Percentiles rank a stretch among this genome's conserved stretches.
phyloP scores from a whole-genome alignment of 2,797 vertebrate species.

The Cossypha polioptera region DNA sequence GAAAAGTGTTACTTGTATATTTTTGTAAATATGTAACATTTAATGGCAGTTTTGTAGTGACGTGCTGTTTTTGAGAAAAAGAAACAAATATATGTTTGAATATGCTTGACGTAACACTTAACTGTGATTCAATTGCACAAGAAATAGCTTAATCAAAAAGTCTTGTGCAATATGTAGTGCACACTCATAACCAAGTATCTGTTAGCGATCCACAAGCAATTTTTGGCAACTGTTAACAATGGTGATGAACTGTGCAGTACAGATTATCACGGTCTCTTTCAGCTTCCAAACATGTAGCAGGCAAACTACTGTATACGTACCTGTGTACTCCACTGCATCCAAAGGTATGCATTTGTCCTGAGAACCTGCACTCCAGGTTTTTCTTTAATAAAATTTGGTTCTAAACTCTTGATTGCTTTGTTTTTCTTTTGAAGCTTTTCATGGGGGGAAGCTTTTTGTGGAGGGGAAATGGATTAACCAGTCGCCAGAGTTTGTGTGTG shows the following conservation, averaged over 20 bases:
- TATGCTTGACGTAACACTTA: constrained; percentile 76
- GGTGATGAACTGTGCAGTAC: constrained; percentile 70
- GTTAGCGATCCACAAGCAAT: constrained; percentile 57
- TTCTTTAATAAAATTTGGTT: constrained; percentile 73
- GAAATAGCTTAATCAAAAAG: constrained; percentile 67
- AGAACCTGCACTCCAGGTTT: constrained; percentile 68
- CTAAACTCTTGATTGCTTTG: constrained; percentile 1
- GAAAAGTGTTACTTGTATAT: constrained; percentile 69
- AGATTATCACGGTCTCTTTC: constrained; percentile 66
- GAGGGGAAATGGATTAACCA: background rate
- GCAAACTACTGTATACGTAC: constrained; percentile 70
- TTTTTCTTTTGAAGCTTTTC: background rate
- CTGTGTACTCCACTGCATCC: constrained; percentile 72
- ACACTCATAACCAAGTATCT: constrained; percentile 78
- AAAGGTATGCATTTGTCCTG: constrained; percentile 74
- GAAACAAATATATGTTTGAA: constrained; percentile 72
- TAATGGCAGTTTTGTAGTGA: constrained; percentile 80
- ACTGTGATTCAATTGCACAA: constrained; percentile 73
- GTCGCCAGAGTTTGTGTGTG: background rate
- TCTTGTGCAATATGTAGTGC: constrained; percentile 79
- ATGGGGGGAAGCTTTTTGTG: background rate
- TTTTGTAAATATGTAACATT: constrained; percentile 84
- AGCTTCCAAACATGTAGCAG: constrained; percentile 66
- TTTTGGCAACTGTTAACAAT: constrained; percentile 64
- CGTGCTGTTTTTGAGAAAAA: constrained; percentile 69